A percentile compares a stretch with the other conserved stretches of the same genome.
Conservation (phyloP, 2,888 invertebrate species). For the Liposcelis brunnea region DNA sequence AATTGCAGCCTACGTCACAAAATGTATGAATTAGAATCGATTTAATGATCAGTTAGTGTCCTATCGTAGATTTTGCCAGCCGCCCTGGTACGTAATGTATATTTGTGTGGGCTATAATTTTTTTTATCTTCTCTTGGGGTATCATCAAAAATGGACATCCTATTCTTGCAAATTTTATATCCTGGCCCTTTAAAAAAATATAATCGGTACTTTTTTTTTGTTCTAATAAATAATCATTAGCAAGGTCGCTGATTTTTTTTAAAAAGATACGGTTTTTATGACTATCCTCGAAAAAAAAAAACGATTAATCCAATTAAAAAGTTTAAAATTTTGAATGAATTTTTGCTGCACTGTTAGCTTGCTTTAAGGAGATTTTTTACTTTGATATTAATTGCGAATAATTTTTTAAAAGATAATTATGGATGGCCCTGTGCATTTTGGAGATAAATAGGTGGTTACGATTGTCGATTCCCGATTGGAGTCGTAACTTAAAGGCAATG, state of each 20-base stretch:
- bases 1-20: slow-evolving; percentile 7
- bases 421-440: background rate
- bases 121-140: background rate
- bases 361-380: no score
- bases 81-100: background rate
- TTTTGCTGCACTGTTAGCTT: no score
- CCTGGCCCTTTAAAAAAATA: no score
- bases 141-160: no score
- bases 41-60: slow-evolving; percentile 7
- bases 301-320: no score
- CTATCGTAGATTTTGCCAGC: slow-evolving; percentile 5
- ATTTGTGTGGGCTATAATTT: slow-evolving; percentile 1
- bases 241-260: no score
- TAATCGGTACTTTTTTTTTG: background rate
- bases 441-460: background rate
- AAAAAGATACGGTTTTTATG: no score
- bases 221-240: no score
- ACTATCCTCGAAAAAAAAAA: no score
- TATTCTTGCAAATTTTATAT: no score
- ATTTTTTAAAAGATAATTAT: background rate
- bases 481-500: slow-evolving; percentile 8
- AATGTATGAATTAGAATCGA: slow-evolving; percentile 7
- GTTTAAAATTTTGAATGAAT: no score
- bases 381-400: no score
- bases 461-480: background rate